Percentiles rank a stretch among this genome's conserved stretches.
phyloP scores from a whole-genome alignment of 2,888 invertebrate species.

The Drosophila kokeensis region DNA sequence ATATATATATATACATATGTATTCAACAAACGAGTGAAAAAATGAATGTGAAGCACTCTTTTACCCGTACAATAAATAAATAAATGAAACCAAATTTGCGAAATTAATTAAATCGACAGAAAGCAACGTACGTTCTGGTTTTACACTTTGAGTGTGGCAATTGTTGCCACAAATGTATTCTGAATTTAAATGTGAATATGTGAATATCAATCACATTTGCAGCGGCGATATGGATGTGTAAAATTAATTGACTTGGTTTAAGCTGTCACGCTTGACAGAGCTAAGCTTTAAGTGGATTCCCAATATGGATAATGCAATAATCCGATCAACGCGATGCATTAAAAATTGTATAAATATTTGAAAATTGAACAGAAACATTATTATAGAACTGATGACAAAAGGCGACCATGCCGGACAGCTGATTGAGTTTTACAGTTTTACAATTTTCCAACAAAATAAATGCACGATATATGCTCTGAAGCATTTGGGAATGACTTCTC shows the following conservation, averaged over 20 bases:
- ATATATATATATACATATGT: not conserved
- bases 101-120: constrained; percentile 75
- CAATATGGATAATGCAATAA: constrained; percentile 24
- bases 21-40: constrained; percentile 1
- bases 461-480: constrained; percentile 15
- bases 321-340: constrained; percentile 13
- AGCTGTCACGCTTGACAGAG: constrained; percentile 32
- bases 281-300: constrained; percentile 33
- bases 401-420: constrained; percentile 6
- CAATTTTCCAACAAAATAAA: constrained; percentile 16
- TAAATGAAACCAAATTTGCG: constrained; percentile 69
- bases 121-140: constrained; percentile 60
- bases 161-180: constrained; percentile 46
- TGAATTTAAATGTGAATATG: constrained; percentile 31
- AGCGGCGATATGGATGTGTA: constrained; percentile 25
- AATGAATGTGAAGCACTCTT: not conserved
- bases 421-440: constrained; percentile 47
- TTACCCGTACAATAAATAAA: constrained; percentile 52
- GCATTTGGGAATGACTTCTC: constrained; percentile 20
- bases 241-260: constrained; percentile 42
- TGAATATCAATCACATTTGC: constrained; percentile 37
- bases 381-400: not conserved
- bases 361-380: not conserved
- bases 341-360: fast-evolving
- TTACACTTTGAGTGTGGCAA: constrained; percentile 54